Conservation (phyloP, 2,113 vertebrate genomes). For the Pangasianodon hypophthalmus region DNA sequence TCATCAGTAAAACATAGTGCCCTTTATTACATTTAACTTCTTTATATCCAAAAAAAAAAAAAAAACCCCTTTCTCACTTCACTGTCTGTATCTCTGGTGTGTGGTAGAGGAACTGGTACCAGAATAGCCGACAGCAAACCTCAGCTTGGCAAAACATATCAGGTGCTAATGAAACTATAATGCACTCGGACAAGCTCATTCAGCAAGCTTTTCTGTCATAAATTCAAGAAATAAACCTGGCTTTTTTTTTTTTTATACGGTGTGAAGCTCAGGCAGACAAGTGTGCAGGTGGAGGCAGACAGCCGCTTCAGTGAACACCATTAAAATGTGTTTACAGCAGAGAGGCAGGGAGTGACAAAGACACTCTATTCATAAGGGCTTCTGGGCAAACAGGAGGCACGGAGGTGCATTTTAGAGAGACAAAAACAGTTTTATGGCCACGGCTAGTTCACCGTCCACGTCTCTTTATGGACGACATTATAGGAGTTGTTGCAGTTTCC, state of each 20-base stretch:
- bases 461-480: slow-evolving; percentile 68
- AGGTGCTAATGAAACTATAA: background rate
- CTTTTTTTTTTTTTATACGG: background rate
- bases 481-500: slow-evolving; percentile 36
- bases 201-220: background rate
- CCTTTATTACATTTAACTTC: background rate
- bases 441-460: slow-evolving; percentile 67
- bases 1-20: background rate
- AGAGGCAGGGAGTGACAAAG: slow-evolving; percentile 55
- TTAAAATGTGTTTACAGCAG: slow-evolving; percentile 61
- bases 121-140: background rate
- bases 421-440: slow-evolving; percentile 70
- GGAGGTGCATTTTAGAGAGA: slow-evolving; percentile 56
- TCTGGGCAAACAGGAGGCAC: slow-evolving; percentile 51
- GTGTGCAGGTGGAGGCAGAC: slow-evolving; percentile 53
- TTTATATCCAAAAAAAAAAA: background rate
- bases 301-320: slow-evolving; percentile 48
- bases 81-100: background rate
- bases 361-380: slow-evolving; percentile 55
- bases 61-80: background rate
- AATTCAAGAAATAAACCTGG: background rate
- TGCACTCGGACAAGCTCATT: background rate
- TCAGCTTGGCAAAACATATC: background rate
- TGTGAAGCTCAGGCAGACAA: slow-evolving; percentile 30
- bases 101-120: background rate